phyloP scores from a whole-genome alignment of 2,113 vertebrate genomes.

The Noturus placidus region DNA sequence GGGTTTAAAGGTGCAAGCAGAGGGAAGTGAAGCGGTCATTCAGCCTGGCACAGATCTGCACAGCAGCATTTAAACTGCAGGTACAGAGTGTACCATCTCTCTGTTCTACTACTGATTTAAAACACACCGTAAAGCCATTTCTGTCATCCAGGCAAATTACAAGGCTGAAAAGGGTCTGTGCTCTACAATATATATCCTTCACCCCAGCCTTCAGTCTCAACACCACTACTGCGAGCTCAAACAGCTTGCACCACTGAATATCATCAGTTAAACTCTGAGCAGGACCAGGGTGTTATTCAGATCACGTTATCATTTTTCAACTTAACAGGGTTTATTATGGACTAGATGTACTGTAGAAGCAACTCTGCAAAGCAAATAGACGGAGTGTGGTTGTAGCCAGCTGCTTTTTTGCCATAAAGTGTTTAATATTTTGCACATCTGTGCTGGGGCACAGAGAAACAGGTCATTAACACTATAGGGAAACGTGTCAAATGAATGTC shows the following conservation, averaged over 20 bases:
- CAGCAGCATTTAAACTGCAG: slow-evolving; percentile 16
- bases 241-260: neutral
- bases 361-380: slow-evolving; percentile 5
- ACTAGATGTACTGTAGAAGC: slow-evolving; percentile 34
- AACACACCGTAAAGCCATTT: slow-evolving; percentile 1
- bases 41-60: neutral
- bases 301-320: neutral
- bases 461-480: slow-evolving; percentile 9
- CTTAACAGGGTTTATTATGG: slow-evolving; percentile 26
- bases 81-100: slow-evolving; percentile 4
- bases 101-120: slow-evolving; percentile 52
- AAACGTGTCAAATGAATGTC: slow-evolving; percentile 39
- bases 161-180: neutral
- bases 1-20: neutral
- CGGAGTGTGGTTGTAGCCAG: slow-evolving; percentile 1
- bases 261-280: slow-evolving; percentile 6
- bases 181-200: neutral
- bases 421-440: slow-evolving; percentile 22
- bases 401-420: slow-evolving; percentile 42
- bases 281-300: neutral
- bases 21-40: neutral
- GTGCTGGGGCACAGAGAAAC: slow-evolving; percentile 4
- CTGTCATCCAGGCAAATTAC: neutral
- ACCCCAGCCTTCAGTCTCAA: neutral
- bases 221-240: neutral